phyloP scores from a whole-genome alignment of 2,113 vertebrate genomes.

The Potamarius usumacintae region DNA sequence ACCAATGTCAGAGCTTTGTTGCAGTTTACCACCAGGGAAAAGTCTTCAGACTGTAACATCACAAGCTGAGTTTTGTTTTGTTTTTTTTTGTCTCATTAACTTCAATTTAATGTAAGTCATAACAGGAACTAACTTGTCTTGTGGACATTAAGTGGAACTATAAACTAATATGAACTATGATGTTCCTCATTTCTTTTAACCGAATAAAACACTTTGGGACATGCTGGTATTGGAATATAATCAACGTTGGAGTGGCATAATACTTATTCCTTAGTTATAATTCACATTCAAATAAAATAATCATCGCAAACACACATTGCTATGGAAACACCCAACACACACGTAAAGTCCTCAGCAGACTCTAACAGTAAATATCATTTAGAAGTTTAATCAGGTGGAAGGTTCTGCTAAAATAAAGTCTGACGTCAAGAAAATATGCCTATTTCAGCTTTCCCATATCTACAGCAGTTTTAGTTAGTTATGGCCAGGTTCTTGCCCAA shows the following conservation, averaged over 20 bases:
- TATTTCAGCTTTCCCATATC: neutral
- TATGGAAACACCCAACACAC: neutral
- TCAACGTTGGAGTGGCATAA: neutral
- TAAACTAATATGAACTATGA: neutral
- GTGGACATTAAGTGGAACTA: too few relatives aligned
- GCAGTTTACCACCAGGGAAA: neutral
- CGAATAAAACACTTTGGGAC: neutral
- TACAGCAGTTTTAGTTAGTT: neutral
- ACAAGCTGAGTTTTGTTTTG: too few relatives aligned
- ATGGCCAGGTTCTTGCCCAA: too few relatives aligned
- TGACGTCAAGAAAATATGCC: neutral
- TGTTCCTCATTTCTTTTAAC: too few relatives aligned
- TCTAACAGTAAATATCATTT: neutral
- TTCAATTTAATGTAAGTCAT: too few relatives aligned
- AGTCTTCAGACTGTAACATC: neutral
- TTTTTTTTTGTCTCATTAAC: too few relatives aligned
- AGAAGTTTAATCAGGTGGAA: neutral
- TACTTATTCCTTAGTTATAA: neutral
- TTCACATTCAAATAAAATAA: neutral
- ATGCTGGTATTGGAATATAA: neutral
- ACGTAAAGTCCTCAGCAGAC: neutral
- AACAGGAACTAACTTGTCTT: too few relatives aligned
- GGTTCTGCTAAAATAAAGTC: neutral
- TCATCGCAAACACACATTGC: neutral
- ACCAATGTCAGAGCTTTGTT: neutral